Evolutionary conservation across 2,113 vertebrate species (phyloP), one percentile per base, ranked within the genome.

Genomic region (Mustela lutreola): DNA sequence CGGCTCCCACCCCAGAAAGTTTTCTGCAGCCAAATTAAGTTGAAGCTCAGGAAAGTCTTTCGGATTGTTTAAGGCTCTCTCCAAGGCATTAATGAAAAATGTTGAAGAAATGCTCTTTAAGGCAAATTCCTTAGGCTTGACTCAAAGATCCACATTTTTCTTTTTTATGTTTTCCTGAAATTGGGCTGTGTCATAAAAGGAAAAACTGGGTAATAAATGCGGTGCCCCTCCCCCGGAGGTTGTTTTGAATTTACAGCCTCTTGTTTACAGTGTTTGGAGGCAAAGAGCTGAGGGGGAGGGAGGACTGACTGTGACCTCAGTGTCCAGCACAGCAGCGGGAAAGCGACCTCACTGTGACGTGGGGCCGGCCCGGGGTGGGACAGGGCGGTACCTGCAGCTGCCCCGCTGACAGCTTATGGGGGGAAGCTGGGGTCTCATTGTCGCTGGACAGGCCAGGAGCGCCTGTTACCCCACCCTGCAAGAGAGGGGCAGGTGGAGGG

Each of bases 341-440:
- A 26, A 81, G 33, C n/a, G 22, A 48, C 71, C 48, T 56, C 65
- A 7, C 36, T 19, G 36, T 8, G 53, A 36, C 15, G 36, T 39
- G 2, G 0, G 33, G 45, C 26, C 5, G 3, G 11, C 24, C 45
- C 5, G 11, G 53, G 2, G 1, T 0, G 7, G 60, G 15, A 16
- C 42, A 28, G 2, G 39, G 71, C 22, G 3, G 73, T 48, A 22
- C 80, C 67, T 56, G 33, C 21, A 14, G 15, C 24, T 2, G 16
- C 26, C 62, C 53, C 19, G 9, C 8, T 28, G 8, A 63, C 4
- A 2, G 31, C 14, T 45, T 39, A 4, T 7, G 2, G 48, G 11
- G 56, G n/a, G 10, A 58, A 24, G 19, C 15, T 0, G 0, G 7
- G 53, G 8, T 50, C n/a, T 71, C 56, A 3, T 5, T 63, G 19